Percentiles rank a stretch among this genome's conserved stretches.
phyloP scores from a whole-genome alignment of 1,140 invertebrate genomes.

The Drosophila santomea region DNA sequence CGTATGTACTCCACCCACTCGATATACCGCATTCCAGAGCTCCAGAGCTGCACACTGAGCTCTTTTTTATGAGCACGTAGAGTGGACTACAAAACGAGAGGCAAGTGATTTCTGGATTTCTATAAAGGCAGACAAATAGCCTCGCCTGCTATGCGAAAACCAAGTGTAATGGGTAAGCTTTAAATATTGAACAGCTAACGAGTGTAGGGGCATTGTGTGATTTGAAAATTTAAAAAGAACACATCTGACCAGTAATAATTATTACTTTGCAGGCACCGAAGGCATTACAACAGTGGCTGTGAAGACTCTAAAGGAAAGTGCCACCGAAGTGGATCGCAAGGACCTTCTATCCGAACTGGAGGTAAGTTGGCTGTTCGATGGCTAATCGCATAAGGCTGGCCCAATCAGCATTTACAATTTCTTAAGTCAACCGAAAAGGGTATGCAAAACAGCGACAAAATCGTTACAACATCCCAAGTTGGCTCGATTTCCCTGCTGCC shows the following conservation, averaged over 20 bases:
- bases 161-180: conserved; percentile 10
- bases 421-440: conserved; percentile 11
- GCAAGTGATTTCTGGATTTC: conserved; percentile 41
- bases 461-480: conserved; percentile 41
- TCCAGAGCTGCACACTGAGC: conserved; percentile 7
- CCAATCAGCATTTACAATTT: conserved; percentile 34
- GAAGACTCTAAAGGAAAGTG: conserved; percentile 96
- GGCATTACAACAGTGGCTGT: conserved; percentile 92
- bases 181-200: conserved; percentile 1
- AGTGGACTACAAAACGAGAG: conserved; percentile 42
- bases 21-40: conserved; percentile 25
- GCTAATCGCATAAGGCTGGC: conserved; percentile 2
- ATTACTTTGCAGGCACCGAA: conserved; percentile 85
- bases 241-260: background rate
- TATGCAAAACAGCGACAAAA: conserved; percentile 46
- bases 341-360: conserved; percentile 95
- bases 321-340: conserved; percentile 93
- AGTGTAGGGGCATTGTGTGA: background rate
- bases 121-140: conserved; percentile 13
- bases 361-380: conserved; percentile 47
- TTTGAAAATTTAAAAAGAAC: background rate
- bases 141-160: background rate
- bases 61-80: conserved; percentile 52
- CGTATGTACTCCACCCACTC: conserved; percentile 1
- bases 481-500: conserved; percentile 44